Percentiles rank a stretch among this genome's conserved stretches.
phyloP scores from a whole-genome alignment of 2,888 invertebrate species.

The Pseudococcus viburni region DNA sequence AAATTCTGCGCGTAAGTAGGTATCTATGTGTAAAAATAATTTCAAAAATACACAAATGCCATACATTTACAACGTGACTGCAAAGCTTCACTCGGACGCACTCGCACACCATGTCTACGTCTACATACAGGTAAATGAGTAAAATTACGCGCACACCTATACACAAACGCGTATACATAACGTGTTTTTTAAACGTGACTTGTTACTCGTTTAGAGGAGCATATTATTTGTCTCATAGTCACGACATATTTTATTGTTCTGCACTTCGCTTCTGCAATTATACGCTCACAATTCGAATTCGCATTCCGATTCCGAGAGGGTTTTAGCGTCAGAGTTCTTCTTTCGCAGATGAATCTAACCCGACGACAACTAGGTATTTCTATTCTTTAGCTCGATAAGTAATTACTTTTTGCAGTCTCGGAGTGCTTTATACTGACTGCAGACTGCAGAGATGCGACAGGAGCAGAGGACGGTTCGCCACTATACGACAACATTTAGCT shows the following conservation, averaged over 20 bases:
- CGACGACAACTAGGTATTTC: background rate
- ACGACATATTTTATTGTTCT: conserved; percentile 55
- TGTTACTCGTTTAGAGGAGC: conserved; percentile 32
- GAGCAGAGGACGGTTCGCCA: no score
- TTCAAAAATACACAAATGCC: background rate
- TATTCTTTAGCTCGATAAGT: background rate
- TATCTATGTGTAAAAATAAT: background rate
- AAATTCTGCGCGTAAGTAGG: background rate
- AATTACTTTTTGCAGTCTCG: background rate
- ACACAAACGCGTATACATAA: background rate
- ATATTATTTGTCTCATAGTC: conserved; percentile 49
- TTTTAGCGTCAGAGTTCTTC: background rate
- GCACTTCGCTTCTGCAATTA: conserved; percentile 41
- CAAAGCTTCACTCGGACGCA: background rate
- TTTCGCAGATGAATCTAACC: background rate
- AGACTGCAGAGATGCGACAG: no score
- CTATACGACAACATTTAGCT: no score
- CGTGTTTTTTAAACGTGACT: conserved; percentile 57
- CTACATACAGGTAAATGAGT: background rate
- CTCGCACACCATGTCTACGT: no score
- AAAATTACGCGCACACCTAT: background rate
- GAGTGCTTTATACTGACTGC: no score
- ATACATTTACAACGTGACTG: background rate
- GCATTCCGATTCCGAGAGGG: background rate
- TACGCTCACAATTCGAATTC: conserved; percentile 12